Conservation (phyloP, 2,113 vertebrate genomes). For the Emydocephalus ijimae region DNA sequence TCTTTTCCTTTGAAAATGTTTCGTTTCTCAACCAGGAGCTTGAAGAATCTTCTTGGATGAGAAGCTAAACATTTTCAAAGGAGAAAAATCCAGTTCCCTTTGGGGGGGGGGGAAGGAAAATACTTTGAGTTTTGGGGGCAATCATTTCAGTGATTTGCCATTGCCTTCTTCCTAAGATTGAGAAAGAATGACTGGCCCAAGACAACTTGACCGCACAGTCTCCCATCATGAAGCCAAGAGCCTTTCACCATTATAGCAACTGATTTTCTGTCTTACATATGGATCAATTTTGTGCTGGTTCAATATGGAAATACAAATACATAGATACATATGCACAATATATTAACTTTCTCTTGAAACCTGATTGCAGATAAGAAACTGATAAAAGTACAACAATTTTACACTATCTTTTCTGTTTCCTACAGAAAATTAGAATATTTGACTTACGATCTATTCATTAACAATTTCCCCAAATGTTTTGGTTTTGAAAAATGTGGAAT, state of each 20-base stretch:
- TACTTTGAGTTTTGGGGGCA: neutral
- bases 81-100: no score
- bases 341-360: neutral
- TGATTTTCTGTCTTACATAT: neutral
- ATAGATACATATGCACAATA: neutral
- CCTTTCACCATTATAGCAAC: neutral
- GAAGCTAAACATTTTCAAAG: no score
- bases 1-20: no score
- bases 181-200: neutral
- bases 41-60: no score
- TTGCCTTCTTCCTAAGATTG: neutral
- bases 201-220: neutral
- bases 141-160: neutral
- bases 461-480: neutral
- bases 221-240: neutral
- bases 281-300: neutral
- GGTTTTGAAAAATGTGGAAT: neutral
- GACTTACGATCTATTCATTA: neutral
- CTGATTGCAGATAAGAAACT: no score
- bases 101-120: neutral
- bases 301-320: no score
- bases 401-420: neutral
- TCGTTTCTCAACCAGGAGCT: no score
- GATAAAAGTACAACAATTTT: neutral
- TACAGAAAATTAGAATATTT: neutral